These are phyloP conservation scores for Philotrypesis tridentata DNA, from an alignment of 1,140 invertebrate genomes.

Conservation along the genomic window DNA sequence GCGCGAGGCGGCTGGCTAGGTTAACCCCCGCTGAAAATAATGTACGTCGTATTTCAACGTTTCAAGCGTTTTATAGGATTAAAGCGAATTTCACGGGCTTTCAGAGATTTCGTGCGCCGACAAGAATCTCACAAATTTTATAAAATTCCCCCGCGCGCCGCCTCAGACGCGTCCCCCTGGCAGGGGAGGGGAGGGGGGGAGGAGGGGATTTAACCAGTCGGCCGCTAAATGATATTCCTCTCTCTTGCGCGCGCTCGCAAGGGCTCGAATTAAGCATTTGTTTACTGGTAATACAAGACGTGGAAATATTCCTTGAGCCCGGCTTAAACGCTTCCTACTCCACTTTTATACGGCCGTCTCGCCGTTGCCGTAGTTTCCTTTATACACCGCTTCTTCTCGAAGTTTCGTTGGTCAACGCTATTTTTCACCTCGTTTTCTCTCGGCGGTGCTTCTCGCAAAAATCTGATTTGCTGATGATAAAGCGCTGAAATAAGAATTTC, in stretches of 20 bases:
- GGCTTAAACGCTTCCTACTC: no score
- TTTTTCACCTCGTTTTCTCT: no score
- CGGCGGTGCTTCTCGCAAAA: no score
- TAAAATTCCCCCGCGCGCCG: neutral
- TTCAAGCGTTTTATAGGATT: slow-evolving; percentile 31
- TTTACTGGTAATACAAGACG: neutral
- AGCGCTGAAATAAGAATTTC: no score
- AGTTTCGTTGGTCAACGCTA: no score
- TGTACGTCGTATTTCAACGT: slow-evolving; percentile 18
- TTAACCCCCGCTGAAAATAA: slow-evolving; percentile 22
- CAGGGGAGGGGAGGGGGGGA: no score
- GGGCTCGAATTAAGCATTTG: slow-evolving; percentile 6
- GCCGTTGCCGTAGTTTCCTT: neutral
- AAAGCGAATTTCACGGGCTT: slow-evolving; percentile 29
- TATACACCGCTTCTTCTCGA: neutral
- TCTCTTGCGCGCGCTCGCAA: neutral
- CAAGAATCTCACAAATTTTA: slow-evolving; percentile 23
- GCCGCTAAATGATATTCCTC: slow-evolving; percentile 6
- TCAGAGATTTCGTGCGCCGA: slow-evolving; percentile 2
- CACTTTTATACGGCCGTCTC: neutral
- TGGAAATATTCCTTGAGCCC: neutral
- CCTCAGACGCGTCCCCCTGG: no score
- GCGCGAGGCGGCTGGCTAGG: neutral
- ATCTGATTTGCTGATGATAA: no score
- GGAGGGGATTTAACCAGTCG: neutral